Evolutionary conservation across 2,797 vertebrate species (phyloP).

Genomic region (Spatula versicolor): DNA sequence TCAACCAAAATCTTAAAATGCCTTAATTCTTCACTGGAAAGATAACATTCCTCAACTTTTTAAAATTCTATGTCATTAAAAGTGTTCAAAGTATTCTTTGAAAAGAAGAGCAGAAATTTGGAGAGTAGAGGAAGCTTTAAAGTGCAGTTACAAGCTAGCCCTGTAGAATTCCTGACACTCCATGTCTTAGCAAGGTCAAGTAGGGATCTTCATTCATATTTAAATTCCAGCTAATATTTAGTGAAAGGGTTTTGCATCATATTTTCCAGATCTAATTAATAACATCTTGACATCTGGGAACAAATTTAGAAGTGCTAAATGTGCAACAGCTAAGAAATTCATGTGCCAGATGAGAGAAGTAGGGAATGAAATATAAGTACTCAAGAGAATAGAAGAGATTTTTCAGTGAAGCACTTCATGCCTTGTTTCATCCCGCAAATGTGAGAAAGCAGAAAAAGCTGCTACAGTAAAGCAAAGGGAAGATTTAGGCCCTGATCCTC

Average conservation of each 20-base stretch:
- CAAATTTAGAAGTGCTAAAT: slow-evolving; percentile 25
- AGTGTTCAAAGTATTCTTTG: not conserved
- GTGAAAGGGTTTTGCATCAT: not conserved
- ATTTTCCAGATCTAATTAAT: slow-evolving; percentile 57
- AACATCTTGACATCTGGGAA: slow-evolving; percentile 41
- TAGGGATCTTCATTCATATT: slow-evolving; percentile 32
- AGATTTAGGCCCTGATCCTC: not conserved
- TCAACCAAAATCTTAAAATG: not conserved
- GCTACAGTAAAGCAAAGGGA: not conserved
- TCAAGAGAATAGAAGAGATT: not conserved
- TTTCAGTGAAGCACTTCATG: not conserved
- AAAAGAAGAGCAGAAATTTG: not conserved
- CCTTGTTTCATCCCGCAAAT: slow-evolving; percentile 11
- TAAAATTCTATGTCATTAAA: not conserved
- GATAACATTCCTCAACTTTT: rapidly evolving
- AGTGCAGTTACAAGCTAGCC: not conserved
- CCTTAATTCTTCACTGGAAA: not conserved
- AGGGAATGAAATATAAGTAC: not conserved
- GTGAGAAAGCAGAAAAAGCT: not conserved
- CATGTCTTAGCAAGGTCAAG: slow-evolving; percentile 6
- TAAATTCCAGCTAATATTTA: slow-evolving; percentile 26
- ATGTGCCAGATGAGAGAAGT: not conserved
- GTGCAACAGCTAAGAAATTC: slow-evolving; percentile 17
- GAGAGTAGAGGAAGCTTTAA: not conserved
- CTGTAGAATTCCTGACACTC: not conserved